Percentiles rank a stretch among this genome's conserved stretches.
Conservation (phyloP, 1,140 invertebrate species). For the Homalodisca vitripennis region DNA sequence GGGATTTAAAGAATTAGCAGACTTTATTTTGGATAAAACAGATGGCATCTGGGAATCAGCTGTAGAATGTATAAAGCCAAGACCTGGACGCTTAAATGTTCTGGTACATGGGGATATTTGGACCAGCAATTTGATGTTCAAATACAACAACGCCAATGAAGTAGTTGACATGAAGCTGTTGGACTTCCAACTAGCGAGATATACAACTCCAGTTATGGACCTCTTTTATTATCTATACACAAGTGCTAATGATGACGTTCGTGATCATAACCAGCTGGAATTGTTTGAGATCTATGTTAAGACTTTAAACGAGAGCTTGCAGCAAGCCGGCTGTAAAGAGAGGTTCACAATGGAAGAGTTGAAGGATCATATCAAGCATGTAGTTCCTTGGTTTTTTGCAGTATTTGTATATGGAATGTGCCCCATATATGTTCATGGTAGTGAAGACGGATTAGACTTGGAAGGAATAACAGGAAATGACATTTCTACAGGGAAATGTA, state of each 20-base stretch:
- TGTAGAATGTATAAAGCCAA: neutral
- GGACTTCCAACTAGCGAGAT: slow-evolving; percentile 28
- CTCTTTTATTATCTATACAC: slow-evolving; percentile 33
- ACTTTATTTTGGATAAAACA: too few species aligned
- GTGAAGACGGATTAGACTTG: too few species aligned
- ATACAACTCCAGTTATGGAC: slow-evolving; percentile 32
- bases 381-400: too few species aligned
- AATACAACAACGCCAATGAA: slow-evolving; percentile 17
- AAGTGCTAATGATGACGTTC: slow-evolving; percentile 21
- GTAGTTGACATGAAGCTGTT: slow-evolving; percentile 11
- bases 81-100: neutral
- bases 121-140: slow-evolving; percentile 37
- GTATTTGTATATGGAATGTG: too few species aligned
- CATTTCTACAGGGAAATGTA: too few species aligned
- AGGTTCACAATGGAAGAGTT: slow-evolving; percentile 7
- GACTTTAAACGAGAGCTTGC: slow-evolving; percentile 2
- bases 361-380: too few species aligned
- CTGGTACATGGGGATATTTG: slow-evolving; percentile 39
- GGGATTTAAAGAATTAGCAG: too few species aligned
- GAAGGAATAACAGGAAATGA: too few species aligned
- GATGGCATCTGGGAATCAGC: neutral
- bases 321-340: neutral
- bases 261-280: neutral
- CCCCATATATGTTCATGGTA: too few species aligned
- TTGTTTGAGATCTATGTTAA: neutral